These are phyloP conservation scores for Drosophila lacertosa DNA, from an alignment of 1,140 invertebrate species.

Conservation along the genomic window DNA sequence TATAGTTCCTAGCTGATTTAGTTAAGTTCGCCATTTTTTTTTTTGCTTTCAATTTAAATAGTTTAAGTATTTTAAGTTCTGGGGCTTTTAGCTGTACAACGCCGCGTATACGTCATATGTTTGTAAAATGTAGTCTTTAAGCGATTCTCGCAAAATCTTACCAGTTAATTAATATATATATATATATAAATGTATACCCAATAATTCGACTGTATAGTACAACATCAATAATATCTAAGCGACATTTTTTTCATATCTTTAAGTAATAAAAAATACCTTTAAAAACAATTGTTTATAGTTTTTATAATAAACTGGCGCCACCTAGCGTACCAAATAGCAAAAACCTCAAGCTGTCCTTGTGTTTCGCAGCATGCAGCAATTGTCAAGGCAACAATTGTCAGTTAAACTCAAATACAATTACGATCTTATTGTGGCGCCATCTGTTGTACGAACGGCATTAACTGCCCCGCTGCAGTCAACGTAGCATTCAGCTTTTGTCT, in stretches of 20 bases:
- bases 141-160: conserved; percentile 53
- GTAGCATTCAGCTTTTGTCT: conserved; percentile 2
- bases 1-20: not conserved
- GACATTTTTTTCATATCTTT: conserved; percentile 49
- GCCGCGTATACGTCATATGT: conserved; percentile 39
- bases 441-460: not conserved
- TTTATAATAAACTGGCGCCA: not conserved
- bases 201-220: conserved; percentile 22
- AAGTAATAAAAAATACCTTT: conserved; percentile 35
- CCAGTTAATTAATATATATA: conserved; percentile 62
- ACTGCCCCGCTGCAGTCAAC: too few species aligned
- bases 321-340: not conserved
- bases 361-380: not conserved
- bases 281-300: not conserved
- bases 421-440: conserved; percentile 5
- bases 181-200: too few species aligned
- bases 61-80: conserved; percentile 54
- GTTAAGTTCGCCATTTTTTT: conserved; percentile 20
- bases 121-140: conserved; percentile 57
- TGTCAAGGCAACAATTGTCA: not conserved
- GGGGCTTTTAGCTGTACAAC: conserved; percentile 32
- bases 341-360: not conserved
- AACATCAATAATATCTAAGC: conserved; percentile 17
- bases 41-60: conserved; percentile 39
- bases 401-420: too few species aligned